Evolutionary conservation across 2,888 invertebrate genomes (phyloP), one percentile per base, ranked within the genome.

Genomic region (Smittia aterrima): DNA sequence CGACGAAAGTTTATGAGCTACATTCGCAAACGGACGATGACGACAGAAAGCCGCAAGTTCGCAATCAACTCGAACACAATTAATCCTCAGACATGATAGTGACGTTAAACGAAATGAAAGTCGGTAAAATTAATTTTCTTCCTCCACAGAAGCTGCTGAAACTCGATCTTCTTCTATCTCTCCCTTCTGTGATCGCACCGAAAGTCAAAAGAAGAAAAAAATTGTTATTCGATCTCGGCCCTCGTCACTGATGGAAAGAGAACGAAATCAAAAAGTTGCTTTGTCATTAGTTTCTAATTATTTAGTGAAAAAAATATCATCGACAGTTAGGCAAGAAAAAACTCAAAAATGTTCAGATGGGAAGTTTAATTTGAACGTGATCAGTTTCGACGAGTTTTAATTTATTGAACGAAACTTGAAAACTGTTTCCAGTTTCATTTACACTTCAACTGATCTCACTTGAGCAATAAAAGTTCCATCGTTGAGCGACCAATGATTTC

Each of bases 271-370:
- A 71, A 71, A 71, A 71, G 11, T 71, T 71, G 70, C 70, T 18
- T 53, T 71, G 70, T 71, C 70, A 71, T 71, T 53, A 71, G 54
- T 32, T 54, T 71, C 70, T 32, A 71, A 71, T 71, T 71, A 54
- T 54, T 71, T 71, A 54, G 18, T 18, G 27, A 25, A 54, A 54
- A 58, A 58, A 58, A 58, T 22, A 58, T 58, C 58, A 58, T 58
- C 58, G 22, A 58, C 47, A 47, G 47, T 47, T 47, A 47, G 47
- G 4, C 47, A n/a, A 32, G n/a, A 47, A 47, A 47, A 47, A n/a
- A n/a, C n/a, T n/a, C 2, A 47, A n/a, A n/a, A 47, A 47, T 11
- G 47, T n/a, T 47, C 47, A 47, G 47, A 47, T 47, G 47, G 47
- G 47, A 47, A 47, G 47, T 47, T n/a, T 47, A 47, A 47, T 47